Conservation (phyloP, 2,113 vertebrate genomes). For the Amazona guildingii region DNA sequence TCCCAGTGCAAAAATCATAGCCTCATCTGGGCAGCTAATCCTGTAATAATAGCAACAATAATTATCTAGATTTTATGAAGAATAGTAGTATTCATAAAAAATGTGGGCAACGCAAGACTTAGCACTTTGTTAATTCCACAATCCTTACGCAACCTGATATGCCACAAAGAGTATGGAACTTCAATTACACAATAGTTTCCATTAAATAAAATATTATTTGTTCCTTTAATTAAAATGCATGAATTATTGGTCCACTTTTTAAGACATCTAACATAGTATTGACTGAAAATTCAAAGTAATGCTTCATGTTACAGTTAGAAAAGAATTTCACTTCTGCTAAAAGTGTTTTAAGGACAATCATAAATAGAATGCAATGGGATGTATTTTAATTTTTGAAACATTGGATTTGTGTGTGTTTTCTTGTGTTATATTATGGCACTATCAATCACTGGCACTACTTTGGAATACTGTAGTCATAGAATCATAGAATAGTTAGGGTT, state of each 20-base stretch:
- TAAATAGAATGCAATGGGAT: slow-evolving; percentile 47
- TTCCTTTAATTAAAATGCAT: background rate
- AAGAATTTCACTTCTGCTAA: background rate
- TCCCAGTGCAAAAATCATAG: background rate
- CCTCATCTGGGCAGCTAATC: background rate
- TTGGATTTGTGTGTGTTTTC: slow-evolving; percentile 45
- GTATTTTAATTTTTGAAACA: slow-evolving; percentile 40
- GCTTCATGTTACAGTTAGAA: background rate
- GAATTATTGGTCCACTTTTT: background rate
- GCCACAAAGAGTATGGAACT: background rate
- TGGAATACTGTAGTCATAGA: slow-evolving; percentile 34
- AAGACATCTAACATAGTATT: background rate
- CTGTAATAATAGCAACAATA: background rate
- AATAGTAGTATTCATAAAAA: background rate
- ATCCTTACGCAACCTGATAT: background rate
- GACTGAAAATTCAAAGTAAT: background rate
- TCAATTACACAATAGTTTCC: background rate
- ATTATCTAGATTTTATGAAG: background rate
- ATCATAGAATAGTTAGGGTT: no score
- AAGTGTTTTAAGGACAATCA: slow-evolving; percentile 5
- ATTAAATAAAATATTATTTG: background rate
- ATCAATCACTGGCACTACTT: slow-evolving; percentile 59
- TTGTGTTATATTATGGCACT: slow-evolving; percentile 61
- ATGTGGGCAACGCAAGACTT: background rate
- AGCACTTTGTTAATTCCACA: background rate